Evolutionary conservation across 2,113 vertebrate genomes (phyloP), one percentile per base, ranked within the genome.

Genomic region (Rhinopomastus cyanomelas): DNA sequence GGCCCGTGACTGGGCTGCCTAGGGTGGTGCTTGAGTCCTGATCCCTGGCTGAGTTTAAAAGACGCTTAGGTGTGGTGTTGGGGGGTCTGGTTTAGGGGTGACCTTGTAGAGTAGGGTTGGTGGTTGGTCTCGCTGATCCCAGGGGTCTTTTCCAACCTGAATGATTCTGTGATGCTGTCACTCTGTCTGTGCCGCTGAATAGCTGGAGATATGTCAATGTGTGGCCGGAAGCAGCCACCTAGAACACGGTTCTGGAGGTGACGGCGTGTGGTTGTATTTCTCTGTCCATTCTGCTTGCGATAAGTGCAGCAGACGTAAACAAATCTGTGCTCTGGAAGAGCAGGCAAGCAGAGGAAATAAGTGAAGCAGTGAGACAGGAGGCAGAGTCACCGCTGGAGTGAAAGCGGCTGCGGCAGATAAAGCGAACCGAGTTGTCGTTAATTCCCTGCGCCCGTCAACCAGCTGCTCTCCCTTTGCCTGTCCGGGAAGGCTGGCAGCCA

Each of bases 401-500:
- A 82, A 37, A 74, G 42, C 49, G 39, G 25, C 60, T 53, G 53
- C 66, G 64, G 80, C 80, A 78, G 75, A 88, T 75, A 65, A 75
- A 78, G 23, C 32, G 61, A 62, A 89, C 2, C 7, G 78, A 65
- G n/a, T 77, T 77, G 16, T 17, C 85, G 52, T 51, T 88, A 42
- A 73, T 87, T 91, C 60, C 34, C 5, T 79, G 16, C 61, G 69
- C 46, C 83, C 32, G 0, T 88, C 92, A 92, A 88, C 73, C 49
- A 73, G 61, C 80, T 86, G 83, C 71, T 91, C 74, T 84, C 86
- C 81, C 22, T 90, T 87, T 84, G 52, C 66, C 64, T 61, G 16
- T 34, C 36, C 48, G 48, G 74, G 73, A 59, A 81, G 53, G 27
- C 0, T 92, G 88, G 32, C 62, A 78, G 46, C 17, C 26, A 71